Percentiles rank a stretch among this genome's conserved stretches.
Evolutionary conservation across 2,113 vertebrate genomes (phyloP).

Genomic region (Nothobranchius kuhntae): DNA sequence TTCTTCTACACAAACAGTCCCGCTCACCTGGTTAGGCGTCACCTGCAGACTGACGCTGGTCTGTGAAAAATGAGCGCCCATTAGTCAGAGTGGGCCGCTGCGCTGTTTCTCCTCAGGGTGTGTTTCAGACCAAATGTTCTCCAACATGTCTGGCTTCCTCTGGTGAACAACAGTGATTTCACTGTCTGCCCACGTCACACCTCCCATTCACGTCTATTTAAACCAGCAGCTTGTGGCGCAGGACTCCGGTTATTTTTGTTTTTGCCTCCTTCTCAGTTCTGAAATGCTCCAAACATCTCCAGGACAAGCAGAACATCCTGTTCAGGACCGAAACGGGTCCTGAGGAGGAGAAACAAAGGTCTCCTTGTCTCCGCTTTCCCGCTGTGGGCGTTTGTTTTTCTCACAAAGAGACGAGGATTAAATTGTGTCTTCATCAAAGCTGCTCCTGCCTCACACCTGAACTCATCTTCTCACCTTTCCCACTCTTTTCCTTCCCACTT

Average conservation of each 20-base stretch:
- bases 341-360: background rate
- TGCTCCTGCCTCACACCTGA: slow-evolving; percentile 39
- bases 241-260: slow-evolving; percentile 40
- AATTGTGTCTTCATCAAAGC: slow-evolving; percentile 24
- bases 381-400: background rate
- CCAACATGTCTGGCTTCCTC: slow-evolving; percentile 68
- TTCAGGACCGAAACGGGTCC: background rate
- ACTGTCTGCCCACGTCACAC: slow-evolving; percentile 67
- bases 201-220: slow-evolving; percentile 68
- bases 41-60: slow-evolving; percentile 21
- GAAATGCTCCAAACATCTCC: slow-evolving; percentile 42
- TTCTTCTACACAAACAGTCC: background rate
- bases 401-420: slow-evolving; percentile 6
- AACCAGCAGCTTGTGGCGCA: slow-evolving; percentile 51
- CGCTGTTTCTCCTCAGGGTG: slow-evolving; percentile 24
- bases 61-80: slow-evolving; percentile 40
- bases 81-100: slow-evolving; percentile 16
- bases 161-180: slow-evolving; percentile 53
- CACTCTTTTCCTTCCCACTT: slow-evolving; percentile 48
- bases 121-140: slow-evolving; percentile 62
- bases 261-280: background rate
- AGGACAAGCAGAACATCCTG: slow-evolving; percentile 19
- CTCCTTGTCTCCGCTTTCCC: too few species aligned
- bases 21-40: slow-evolving; percentile 44
- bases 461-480: slow-evolving; percentile 55